phyloP scores from a whole-genome alignment of 2,888 invertebrate species.

The Spilosoma lubricipeda region DNA sequence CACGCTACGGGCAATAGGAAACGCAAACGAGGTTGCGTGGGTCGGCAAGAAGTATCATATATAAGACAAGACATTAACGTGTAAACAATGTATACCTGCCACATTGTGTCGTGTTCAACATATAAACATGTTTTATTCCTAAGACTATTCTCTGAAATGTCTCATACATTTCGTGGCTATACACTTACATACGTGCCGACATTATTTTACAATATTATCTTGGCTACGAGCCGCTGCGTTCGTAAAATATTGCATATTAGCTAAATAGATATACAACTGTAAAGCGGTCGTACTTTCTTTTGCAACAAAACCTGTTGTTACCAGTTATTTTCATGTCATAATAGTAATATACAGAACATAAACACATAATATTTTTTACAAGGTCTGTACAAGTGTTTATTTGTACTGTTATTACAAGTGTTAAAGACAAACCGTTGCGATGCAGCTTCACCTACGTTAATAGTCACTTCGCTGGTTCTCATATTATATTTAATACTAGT shows the following conservation, averaged over 20 bases:
- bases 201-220: conserved; percentile 1
- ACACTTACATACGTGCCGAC: not conserved
- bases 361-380: not conserved
- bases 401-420: not conserved
- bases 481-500: too few relatives aligned
- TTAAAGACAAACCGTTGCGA: not conserved
- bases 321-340: not conserved
- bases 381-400: not conserved
- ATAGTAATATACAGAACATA: not conserved
- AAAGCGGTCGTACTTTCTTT: not conserved
- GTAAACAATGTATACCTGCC: conserved; percentile 14
- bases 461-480: too few relatives aligned
- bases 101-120: not conserved
- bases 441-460: not conserved
- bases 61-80: conserved; percentile 3
- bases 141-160: conserved; percentile 7
- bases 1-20: too few relatives aligned
- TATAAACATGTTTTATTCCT: conserved; percentile 8
- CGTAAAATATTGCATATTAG: not conserved
- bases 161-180: not conserved
- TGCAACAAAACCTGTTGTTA: not conserved
- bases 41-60: too few relatives aligned
- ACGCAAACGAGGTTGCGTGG: too few relatives aligned
- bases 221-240: not conserved
- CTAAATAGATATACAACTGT: not conserved